Base-by-base conservation (phyloP, 64 coral and sea anemone species). In the Dendrophyllia cribrosa region DNA sequence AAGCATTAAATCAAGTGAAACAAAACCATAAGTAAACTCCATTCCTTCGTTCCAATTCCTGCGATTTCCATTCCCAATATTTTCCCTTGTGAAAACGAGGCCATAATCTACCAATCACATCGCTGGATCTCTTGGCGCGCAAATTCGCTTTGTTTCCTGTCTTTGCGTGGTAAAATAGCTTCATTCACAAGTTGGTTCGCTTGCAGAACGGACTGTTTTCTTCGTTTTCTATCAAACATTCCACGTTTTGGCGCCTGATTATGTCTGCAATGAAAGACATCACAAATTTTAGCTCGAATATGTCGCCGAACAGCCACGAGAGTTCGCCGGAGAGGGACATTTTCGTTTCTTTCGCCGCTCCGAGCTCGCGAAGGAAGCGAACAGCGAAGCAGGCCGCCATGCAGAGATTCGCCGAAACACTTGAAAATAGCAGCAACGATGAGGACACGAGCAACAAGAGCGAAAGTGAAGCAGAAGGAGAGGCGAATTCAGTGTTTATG, bases 211-310 rank as follows among this genome's bases (percentile, higher is more conserved):
- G 43, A 22, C 6, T 58, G 17, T 9, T 49, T 5, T 43, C 3
- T 3, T 3, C 22, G 17, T 53, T 63, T 84, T 14, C 10, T 49
- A 2, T 13, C 15, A 51, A 84, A 74, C 44, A 55, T 13, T 43
- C 49, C 19, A 59, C 6, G 13, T 59, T 60, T 74, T 20, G 7
- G 11, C 25, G 4, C n/a, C 21, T 21, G 34, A 85, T 66, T 71
- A 96, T 96, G 95, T 93, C 78, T 23, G 95, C 61, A 51, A 93
- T 96, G 86, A 88, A 77, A 52, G 95, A 96, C 43, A 93, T 93
- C 66, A 89, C 95, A 72, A 96, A 96, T 83, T 79, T 78, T 16
- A 93, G 63, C 66, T 34, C 59, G 22, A 89, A 67, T 64, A 45
- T 45, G 11, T 10, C 70, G 43, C 50, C 72, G 20, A 22, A 51